Base-by-base conservation (phyloP, 2,888 invertebrate species). In the Cantharis rufa region DNA sequence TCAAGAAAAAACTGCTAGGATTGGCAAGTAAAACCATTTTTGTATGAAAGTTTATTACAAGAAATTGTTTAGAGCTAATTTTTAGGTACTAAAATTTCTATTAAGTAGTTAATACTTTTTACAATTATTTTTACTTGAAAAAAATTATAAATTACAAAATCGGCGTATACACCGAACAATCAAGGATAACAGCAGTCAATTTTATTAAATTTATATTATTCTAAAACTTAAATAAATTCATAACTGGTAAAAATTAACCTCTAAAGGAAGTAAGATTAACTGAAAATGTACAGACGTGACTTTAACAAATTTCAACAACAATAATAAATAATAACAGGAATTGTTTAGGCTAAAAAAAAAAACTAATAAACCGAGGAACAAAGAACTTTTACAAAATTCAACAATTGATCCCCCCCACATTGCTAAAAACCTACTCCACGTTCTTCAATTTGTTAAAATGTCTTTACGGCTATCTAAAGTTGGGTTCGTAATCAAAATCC, bases 401-500 rank as follows among this genome's bases (percentile, higher is more conserved):
- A 32, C 32, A 48, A 48, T 9, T 48, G 32, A 11, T 32, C 32
- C 13, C 32, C 48, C 48, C 5, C 9, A n/a, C 48, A 28, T 11
- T 48, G 48, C 48, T 48, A n/a, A 48, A 48, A n/a, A 48, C 48
- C n/a, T 48, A 48, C 48, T 48, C n/a, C 48, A n/a, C 7, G 4
- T n/a, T n/a, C 48, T 7, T 48, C 48, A 48, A 48, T 48, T 48
- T 48, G 48, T 21, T 66, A 66, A 66, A 66, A 66, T 66, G 64
- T 21, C 21, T 66, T 48, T 48, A 70, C 72, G 72, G 78, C 75
- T 78, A 78, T 71, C 80, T 82, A 66, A 79, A 78, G 71, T 80
- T 80, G 61, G 80, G 78, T 71, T 95, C 95, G 71, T 96, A 94
- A 89, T 98, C 98, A 89, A 99, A 99, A 90, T 99, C 98, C 81